Evolutionary conservation across 1,140 invertebrate species (phyloP).

Genomic region (Rhopalosiphum maidis): DNA sequence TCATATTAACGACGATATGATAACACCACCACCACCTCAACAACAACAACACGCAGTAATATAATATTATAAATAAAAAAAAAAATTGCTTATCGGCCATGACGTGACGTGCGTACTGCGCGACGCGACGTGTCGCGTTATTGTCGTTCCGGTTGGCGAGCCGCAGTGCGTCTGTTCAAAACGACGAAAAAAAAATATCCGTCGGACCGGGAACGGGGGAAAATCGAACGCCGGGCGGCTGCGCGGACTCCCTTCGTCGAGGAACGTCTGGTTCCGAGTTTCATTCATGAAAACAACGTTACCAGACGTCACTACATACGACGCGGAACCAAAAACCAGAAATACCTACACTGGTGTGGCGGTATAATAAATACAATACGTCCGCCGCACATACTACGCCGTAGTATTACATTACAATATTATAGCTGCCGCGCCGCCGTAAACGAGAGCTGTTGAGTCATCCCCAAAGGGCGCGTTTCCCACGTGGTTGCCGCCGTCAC

Average conservation of each 20-base stretch:
- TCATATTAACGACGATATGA: not conserved
- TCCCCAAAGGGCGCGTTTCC: constrained; percentile 45
- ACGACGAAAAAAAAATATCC: not conserved
- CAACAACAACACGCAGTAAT: not conserved
- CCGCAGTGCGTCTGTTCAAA: not conserved
- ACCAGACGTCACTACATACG: not conserved
- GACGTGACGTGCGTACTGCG: not conserved
- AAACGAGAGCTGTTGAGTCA: constrained; percentile 27
- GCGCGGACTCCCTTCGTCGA: not conserved
- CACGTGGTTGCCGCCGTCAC: constrained; percentile 28
- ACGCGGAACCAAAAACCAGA: constrained; percentile 24
- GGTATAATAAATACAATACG: not conserved
- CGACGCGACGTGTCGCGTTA: not conserved
- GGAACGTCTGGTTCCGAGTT: not conserved
- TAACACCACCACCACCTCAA: not conserved
- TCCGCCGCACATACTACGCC: not conserved
- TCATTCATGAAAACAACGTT: not conserved
- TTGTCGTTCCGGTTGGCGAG: not conserved
- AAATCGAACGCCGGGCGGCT: not conserved
- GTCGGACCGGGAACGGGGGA: not conserved
- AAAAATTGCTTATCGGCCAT: not conserved
- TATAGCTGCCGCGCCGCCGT: not conserved
- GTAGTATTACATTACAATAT: not conserved
- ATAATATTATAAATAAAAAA: constrained; percentile 17
- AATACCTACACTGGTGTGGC: constrained; percentile 34